Conservation (phyloP, 1,140 invertebrate species). For the Drosophila pseudoananassae region DNA sequence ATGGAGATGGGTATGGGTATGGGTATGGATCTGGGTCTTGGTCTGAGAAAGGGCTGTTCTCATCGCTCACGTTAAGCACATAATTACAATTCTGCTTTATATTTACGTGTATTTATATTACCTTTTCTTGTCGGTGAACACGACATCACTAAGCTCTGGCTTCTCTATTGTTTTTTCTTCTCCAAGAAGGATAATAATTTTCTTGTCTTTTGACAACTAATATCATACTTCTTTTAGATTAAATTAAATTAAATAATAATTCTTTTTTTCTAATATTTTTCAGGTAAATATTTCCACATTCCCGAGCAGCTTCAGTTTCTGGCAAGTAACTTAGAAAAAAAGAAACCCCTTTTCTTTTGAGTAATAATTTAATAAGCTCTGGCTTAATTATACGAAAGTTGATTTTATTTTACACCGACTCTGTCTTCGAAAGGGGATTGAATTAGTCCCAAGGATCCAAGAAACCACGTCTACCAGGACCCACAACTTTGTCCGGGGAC, state of each 20-base stretch:
- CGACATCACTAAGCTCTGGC: conserved; percentile 14
- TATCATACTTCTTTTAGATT: too few species aligned
- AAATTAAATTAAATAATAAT: too few species aligned
- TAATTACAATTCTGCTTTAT: conserved; percentile 81
- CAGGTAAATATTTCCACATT: neutral
- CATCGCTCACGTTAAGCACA: conserved; percentile 80
- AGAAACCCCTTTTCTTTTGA: neutral
- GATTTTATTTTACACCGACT: conserved; percentile 30
- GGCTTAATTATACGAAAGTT: conserved; percentile 36
- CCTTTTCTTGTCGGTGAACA: conserved; percentile 57
- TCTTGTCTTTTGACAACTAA: too few species aligned
- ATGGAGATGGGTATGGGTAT: too few species aligned
- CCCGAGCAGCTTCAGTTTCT: neutral
- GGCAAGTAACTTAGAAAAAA: neutral
- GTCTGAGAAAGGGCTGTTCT: conserved; percentile 8
- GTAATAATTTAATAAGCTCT: conserved; percentile 34
- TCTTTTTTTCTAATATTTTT: neutral
- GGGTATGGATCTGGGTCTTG: neutral
- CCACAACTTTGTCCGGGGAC: neutral
- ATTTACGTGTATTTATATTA: conserved; percentile 80
- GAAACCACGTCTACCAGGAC: too few species aligned
- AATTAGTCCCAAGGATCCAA: conserved; percentile 27
- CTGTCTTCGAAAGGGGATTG: conserved; percentile 9
- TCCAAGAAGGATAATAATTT: too few species aligned
- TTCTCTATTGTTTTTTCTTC: too few species aligned